Base-by-base conservation (phyloP, 2,113 vertebrate genomes). In the Peromyscus maniculatus region DNA sequence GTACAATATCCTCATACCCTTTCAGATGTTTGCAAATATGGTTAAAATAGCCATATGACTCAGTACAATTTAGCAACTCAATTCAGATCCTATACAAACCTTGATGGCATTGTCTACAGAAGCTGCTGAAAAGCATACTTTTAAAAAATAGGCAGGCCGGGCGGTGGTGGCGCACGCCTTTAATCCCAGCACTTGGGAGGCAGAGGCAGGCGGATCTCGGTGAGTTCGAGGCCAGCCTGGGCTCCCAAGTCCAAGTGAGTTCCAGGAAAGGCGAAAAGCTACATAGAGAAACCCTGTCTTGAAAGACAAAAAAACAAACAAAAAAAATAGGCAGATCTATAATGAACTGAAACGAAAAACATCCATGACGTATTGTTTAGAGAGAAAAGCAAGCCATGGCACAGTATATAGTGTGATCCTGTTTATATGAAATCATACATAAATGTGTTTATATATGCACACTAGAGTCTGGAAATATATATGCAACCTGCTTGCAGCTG, bases 341-440 rank as follows among this genome's bases (percentile, higher is more conserved):
- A 22, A 22, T 87, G 13, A 84, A 94, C 77, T 95, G 64, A 91
- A 49, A 59, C 57, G n/a, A 33, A 95, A 24, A 4, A 88, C 43
- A 52, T 78, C 22, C 62, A 17, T 52, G 90, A 78, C 67, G 74
- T 91, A 64, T 52, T 84, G 57, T 88, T 92, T 90, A 93, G 78
- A 93, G 49, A 79, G 72, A 79, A 93, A 89, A 93, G 62, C 89
- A 96, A 52, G 67, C 67, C 62, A 94, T 13, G 71, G 55, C 33
- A 80, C 67, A 93, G 55, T 92, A 71, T 92, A 83, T 21, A 82
- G 57, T 90, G 7, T 72, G 92, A 93, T 71, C 21, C 11, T 66
- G 87, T 77, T 75, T 96, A 78, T 78, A 84, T 89, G 79, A 78
- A 96, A 87, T 90, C 66, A 92, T 8, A 88, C 11, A 89, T 62